Evolutionary conservation across 2,888 invertebrate genomes (phyloP), one percentile per base, ranked within the genome.

Genomic region (Cephus pulcher): DNA sequence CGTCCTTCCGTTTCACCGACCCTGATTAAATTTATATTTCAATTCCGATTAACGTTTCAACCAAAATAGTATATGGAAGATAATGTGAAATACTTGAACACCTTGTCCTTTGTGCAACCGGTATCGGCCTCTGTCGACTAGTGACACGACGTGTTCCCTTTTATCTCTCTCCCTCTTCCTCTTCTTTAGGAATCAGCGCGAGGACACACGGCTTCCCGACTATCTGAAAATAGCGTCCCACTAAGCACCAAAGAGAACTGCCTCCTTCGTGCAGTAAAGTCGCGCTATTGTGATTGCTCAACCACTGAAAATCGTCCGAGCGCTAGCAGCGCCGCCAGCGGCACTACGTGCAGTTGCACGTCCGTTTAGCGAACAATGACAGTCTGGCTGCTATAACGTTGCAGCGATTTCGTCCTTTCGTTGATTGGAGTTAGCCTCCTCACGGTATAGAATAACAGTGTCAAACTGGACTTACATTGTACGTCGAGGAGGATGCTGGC

Each of bases 401-500:
- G 56, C 9, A 2, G 23, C 56, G 56, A 56, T 56, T 56, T 15
- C 9, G 23, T 56, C 23, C 23, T 56, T 56, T 56, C 56, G 23
- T 9, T 56, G 56, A 56, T 56, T 23, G 23, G 9, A 56, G 9
- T 23, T 56, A 56, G 2, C 23, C 56, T 23, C 23, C 2, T 56
- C 23, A 9, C 1, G 56, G 23, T 56, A 56, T 56, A 23, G 56
- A 56, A 23, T 23, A 23, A 56, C 23, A 56, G 23, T 56, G 56
- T 56, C 56, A 56, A 56, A 23, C 56, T 34, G 37, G 87, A 94
- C 95, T 95, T 91, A 95, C 95, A 95, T 92, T 95, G 93, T 69
- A 95, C 94, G 89, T 95, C 94, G 82, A 95, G 93, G 70, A 94
- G 92, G 69, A 94, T 93, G 79, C 94, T 93, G 83, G 94, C 93